Evolutionary conservation across 2,113 vertebrate species (phyloP), one percentile per base, ranked within the genome.

Genomic region (Formicarius rufipectus): DNA sequence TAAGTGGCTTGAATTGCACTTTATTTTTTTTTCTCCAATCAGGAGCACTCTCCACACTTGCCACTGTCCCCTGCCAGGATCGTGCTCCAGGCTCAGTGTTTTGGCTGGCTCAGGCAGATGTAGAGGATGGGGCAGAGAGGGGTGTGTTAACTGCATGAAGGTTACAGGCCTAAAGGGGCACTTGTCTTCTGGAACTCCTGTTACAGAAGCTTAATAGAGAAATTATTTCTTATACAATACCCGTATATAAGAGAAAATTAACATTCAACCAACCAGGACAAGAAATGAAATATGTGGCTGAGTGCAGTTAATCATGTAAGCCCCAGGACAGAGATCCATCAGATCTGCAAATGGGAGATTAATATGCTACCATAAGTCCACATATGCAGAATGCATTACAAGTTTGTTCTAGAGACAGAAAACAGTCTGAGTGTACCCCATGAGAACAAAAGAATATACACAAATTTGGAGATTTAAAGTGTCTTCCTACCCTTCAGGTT

Each of bases 181-280:
- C 62, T 80, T 12, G 1, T 64, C 4, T 0, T 49, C 67, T 95
- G 84, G 58, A 91, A 62, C n/a, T 33, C 22, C 49, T 58, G 17
- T 50, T 84, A 69, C 12, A 90, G 33, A 58, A 87, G 50, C 66
- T 93, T 66, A 73, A 66, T 28, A 67, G 39, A 81, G 90, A 84
- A 73, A 58, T 93, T 88, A 94, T 97, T 95, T 93, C 84, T 92
- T 71, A 93, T 39, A 85, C 59, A 92, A 91, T 80, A 91, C 66
- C 64, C 81, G 62, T 53, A 37, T 27, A 81, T 58, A 71, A 91
- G 72, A 90, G 81, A 90, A 93, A 95, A 94, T 96, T 93, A 91
- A 80, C 81, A 86, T 89, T 91, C 75, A 96, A 25, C 77, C 87
- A 96, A 58, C 60, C 92, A 92, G 77, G 90, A 88, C 60, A 92